Percentiles rank a stretch among this genome's conserved stretches.
Conservation (phyloP, 2,797 vertebrate genomes). For the Melanotaenia trifasciata region DNA sequence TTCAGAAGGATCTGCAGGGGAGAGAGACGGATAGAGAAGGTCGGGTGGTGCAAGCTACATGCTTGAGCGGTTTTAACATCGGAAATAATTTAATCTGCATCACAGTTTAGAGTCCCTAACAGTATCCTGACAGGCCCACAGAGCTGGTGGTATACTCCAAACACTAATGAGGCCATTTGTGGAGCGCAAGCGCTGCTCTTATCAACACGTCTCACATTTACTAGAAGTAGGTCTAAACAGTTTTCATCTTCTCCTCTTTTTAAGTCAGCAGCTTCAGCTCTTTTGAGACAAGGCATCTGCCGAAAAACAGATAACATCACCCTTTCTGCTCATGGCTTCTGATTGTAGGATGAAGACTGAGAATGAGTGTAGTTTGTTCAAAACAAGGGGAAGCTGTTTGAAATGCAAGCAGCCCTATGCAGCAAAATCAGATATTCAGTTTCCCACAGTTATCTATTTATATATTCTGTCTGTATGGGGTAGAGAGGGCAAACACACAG, state of each 20-base stretch:
- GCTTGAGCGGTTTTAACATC: conserved; percentile 65
- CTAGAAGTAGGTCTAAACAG: conserved; percentile 25
- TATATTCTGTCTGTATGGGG: conserved; percentile 72
- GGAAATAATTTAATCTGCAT: conserved; percentile 84
- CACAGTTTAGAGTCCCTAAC: conserved; percentile 73
- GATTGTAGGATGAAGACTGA: conserved; percentile 37
- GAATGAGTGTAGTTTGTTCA: conserved; percentile 28
- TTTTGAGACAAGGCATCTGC: conserved; percentile 67
- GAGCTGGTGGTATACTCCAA: conserved; percentile 52
- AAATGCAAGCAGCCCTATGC: conserved; percentile 65
- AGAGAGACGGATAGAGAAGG: conserved; percentile 42
- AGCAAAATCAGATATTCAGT: conserved; percentile 75
- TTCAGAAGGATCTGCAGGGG: conserved; percentile 34
- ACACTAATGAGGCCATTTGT: conserved; percentile 50
- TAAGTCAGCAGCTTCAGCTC: conserved; percentile 47
- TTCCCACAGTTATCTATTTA: conserved; percentile 82
- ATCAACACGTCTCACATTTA: conserved; percentile 44
- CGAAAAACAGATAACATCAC: conserved; percentile 64
- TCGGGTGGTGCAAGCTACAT: conserved; percentile 46
- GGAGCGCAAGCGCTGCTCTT: conserved; percentile 27
- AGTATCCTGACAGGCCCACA: conserved; percentile 58
- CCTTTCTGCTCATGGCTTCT: conserved; percentile 47
- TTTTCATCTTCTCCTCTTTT: conserved; percentile 21
- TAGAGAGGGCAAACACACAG: conserved; percentile 71
- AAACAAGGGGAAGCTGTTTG: conserved; percentile 41